phyloP scores from a whole-genome alignment of 2,113 vertebrate genomes.

The Crotophaga sulcirostris region DNA sequence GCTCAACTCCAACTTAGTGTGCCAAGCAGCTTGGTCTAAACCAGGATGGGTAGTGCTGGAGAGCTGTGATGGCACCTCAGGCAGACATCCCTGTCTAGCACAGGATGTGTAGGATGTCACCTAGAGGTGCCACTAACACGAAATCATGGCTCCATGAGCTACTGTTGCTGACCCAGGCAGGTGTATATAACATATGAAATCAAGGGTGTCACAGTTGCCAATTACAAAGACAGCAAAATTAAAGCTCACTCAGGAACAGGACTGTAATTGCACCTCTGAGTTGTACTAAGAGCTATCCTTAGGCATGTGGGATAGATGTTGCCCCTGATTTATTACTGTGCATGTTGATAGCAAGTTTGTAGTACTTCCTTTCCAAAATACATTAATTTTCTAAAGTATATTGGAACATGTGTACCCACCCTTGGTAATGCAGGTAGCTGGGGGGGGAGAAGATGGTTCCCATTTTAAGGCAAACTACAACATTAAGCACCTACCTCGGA shows the following conservation, averaged over 20 bases:
- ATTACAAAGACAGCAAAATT: not conserved
- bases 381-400: not conserved
- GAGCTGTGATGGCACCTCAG: not conserved
- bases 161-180: not conserved
- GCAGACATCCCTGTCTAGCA: not conserved
- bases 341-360: not conserved
- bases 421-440: not conserved
- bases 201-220: not conserved
- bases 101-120: too few species aligned
- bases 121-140: not conserved
- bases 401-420: conserved; percentile 11
- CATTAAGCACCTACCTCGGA: conserved; percentile 26
- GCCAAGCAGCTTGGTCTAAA: not conserved
- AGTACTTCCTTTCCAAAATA: conserved; percentile 6
- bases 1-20: not conserved
- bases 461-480: not conserved
- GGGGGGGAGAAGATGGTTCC: not conserved
- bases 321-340: conserved; percentile 18
- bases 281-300: not conserved
- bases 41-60: not conserved
- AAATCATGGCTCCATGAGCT: not conserved
- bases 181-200: not conserved
- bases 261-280: not conserved
- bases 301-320: not conserved
- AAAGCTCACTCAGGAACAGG: not conserved